Conservation (phyloP, 2,888 invertebrate species). For the Creontiades dilutus region DNA sequence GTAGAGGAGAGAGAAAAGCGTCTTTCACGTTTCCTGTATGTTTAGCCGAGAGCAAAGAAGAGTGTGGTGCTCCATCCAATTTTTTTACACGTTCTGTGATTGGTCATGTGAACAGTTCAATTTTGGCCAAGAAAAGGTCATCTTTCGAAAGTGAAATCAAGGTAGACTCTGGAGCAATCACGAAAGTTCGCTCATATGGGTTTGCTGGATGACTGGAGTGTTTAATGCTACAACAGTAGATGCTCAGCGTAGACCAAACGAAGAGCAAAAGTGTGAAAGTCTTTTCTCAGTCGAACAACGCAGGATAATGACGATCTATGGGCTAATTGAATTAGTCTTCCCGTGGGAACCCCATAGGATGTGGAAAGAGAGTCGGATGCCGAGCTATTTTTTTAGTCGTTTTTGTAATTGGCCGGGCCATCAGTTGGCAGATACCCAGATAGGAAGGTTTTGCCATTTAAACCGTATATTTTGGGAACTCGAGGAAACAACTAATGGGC, state of each 20-base stretch:
- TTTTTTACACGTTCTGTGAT: too few relatives aligned
- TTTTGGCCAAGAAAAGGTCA: too few relatives aligned
- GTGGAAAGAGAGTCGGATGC: too few relatives aligned
- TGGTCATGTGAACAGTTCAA: too few relatives aligned
- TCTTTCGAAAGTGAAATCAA: background rate
- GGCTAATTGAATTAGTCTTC: background rate
- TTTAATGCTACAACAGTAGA: background rate
- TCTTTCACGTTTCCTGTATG: too few relatives aligned
- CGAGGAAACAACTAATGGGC: background rate
- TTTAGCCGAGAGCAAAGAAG: too few relatives aligned
- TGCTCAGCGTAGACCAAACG: background rate
- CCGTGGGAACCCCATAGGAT: background rate
- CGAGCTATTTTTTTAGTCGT: conserved; percentile 7
- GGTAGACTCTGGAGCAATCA: background rate
- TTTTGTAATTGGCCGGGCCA: background rate
- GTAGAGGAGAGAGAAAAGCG: too few relatives aligned
- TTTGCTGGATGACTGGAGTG: background rate
- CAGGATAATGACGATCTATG: background rate
- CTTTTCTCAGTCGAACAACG: background rate
- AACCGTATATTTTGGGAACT: background rate
- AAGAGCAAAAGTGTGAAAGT: background rate
- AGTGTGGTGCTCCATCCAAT: too few relatives aligned
- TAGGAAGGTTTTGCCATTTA: too few relatives aligned
- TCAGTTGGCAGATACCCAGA: background rate
- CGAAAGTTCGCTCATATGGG: too few relatives aligned